Percentiles rank a stretch among this genome's conserved stretches.
Conservation (phyloP, 2,113 vertebrate genomes). For the Aptenodytes forsteri region DNA sequence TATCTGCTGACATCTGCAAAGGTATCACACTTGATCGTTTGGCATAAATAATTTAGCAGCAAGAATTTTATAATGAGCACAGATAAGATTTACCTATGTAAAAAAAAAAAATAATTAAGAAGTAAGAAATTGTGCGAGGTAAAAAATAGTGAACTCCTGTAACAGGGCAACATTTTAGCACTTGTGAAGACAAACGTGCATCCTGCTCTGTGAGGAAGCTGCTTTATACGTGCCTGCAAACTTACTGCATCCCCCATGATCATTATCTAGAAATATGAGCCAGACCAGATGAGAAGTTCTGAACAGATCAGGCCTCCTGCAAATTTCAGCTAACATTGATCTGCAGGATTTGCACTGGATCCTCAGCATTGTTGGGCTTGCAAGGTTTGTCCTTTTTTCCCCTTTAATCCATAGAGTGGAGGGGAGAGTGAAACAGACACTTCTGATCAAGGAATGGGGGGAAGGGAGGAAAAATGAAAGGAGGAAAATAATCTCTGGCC, state of each 20-base stretch:
- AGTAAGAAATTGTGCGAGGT: not conserved
- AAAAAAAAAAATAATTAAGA: not conserved
- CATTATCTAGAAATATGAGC: constrained; percentile 86
- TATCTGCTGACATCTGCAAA: constrained; percentile 57
- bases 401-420: not conserved
- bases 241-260: constrained; percentile 64
- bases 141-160: not conserved
- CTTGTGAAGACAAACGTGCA: not conserved
- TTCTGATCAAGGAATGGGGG: not conserved
- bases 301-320: constrained; percentile 77
- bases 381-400: not conserved
- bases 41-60: constrained; percentile 61
- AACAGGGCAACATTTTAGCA: not conserved
- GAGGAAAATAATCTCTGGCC: constrained; percentile 13
- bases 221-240: not conserved
- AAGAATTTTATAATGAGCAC: constrained; percentile 20
- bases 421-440: not conserved
- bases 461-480: not conserved
- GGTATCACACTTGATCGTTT: constrained; percentile 30
- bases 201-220: not conserved
- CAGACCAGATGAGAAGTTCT: constrained; percentile 36
- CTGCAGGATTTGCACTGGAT: constrained; percentile 81
- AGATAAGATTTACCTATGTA: not conserved
- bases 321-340: constrained; percentile 85
- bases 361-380: constrained; percentile 70